phyloP scores from a whole-genome alignment of 1,140 invertebrate species.

The Aphelenchoides fujianensis region DNA sequence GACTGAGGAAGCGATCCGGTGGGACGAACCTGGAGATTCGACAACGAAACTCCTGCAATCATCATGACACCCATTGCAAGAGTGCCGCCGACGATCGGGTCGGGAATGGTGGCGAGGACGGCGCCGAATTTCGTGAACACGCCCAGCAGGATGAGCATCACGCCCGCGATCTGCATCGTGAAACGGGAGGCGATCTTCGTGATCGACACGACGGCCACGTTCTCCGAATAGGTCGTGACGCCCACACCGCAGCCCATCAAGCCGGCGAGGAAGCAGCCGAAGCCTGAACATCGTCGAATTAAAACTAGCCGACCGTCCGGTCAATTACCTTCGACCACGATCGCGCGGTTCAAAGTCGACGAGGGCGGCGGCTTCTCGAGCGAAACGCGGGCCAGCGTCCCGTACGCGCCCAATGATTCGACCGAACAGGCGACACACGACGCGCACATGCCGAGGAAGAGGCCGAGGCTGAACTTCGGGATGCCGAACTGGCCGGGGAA shows the following conservation, averaged over 20 bases:
- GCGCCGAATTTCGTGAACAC: conserved; percentile 36
- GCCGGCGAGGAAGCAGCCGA: conserved; percentile 28
- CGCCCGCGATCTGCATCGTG: conserved; percentile 29
- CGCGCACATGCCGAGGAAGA: conserved; percentile 60
- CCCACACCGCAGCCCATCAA: conserved; percentile 32
- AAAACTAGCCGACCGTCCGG: neutral
- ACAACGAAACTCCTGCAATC: conserved; percentile 61
- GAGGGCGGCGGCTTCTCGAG: conserved; percentile 49
- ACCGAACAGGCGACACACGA: conserved; percentile 59
- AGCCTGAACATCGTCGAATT: neutral
- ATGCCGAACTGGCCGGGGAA: conserved; percentile 60
- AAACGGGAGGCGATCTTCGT: conserved; percentile 27
- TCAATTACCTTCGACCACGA: conserved; percentile 56
- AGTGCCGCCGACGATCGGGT: conserved; percentile 35
- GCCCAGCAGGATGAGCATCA: conserved; percentile 31
- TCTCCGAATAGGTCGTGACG: conserved; percentile 34
- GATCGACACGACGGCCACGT: conserved; percentile 31
- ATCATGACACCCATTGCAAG: conserved; percentile 38
- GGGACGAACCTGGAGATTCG: conserved; percentile 49
- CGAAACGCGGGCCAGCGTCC: conserved; percentile 53
- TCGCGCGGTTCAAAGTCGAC: conserved; percentile 61
- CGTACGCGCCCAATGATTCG: conserved; percentile 63
- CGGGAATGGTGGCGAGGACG: conserved; percentile 31
- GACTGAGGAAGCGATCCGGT: no score
- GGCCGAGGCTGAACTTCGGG: conserved; percentile 55